Base-by-base conservation (phyloP, 1,140 invertebrate species). In the Thaumatotibia leucotreta region DNA sequence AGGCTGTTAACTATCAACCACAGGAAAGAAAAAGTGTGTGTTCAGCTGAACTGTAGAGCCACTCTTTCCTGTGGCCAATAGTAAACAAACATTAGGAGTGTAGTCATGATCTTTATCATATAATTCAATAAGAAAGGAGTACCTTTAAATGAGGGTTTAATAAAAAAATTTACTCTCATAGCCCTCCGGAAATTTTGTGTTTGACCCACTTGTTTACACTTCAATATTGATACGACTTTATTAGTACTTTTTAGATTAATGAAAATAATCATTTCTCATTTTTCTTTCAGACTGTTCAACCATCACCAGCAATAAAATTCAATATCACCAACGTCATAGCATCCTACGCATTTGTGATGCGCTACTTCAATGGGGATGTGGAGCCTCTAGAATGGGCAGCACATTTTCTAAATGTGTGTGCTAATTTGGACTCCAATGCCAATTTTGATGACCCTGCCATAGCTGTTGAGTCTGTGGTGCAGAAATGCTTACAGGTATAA, bases 321-420 rank as follows among this genome's bases (percentile, higher is more conserved):
- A 96, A 96, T 79, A 84, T 96, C 8, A 86, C 93, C 54, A 96
- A 96, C 83, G 91, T 96, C 0, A 67, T 96, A 4, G 91, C 92
- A 20, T 91, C 94, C 10, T 96, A 96, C 80, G 92, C 92, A 0
- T 95, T 94, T 63, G 92, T 91, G 9, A 88, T 92, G 29, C 88
- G 95, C 17, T 94, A 94, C 80, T 96, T 95, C 72, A 94, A 94
- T 77, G 95, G 95, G 22, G 95, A 96, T 74, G 92, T 93, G 27
- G 94, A 93, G 75, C 69, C 92, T 6, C 73, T 89, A 2, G 95
- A 96, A 83, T 92, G 92, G 8, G 79, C 89, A 0, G 80, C 88
- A 20, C 92, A 92, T 71, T 84, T 96, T 20, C 79, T 94, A 1
- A 90, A 92, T 63, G 80, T 96, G 14, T 94, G 93, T 73, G 85